Evolutionary conservation across 2,113 vertebrate species (phyloP).

Genomic region (Zosterops hypoxanthus): DNA sequence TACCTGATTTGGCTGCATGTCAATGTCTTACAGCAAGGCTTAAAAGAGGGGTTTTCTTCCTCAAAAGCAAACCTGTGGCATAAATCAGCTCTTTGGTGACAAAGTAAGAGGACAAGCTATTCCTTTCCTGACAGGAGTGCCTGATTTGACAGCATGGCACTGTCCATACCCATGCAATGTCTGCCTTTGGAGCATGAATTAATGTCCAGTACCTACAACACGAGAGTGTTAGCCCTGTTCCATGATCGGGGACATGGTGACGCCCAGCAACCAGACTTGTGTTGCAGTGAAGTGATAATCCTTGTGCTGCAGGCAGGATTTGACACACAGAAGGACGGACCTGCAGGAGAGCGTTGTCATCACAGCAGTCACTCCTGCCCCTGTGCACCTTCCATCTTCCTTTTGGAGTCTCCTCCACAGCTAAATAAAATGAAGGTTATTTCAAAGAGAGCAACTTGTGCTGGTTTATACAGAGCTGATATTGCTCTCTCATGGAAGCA

Average conservation of each 20-base stretch:
- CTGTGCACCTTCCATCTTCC: neutral
- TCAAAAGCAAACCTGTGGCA: neutral
- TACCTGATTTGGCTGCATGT: neutral
- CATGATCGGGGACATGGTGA: rapidly evolving
- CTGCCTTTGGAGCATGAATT: neutral
- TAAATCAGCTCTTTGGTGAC: neutral
- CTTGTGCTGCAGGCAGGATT: neutral
- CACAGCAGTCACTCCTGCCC: neutral
- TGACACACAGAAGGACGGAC: neutral
- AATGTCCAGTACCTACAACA: neutral
- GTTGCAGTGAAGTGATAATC: neutral
- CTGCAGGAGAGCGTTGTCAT: neutral
- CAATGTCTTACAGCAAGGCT: neutral
- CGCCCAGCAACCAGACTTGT: neutral
- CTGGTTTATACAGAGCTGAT: neutral
- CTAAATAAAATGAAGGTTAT: neutral
- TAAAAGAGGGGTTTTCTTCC: neutral
- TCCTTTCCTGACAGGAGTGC: neutral
- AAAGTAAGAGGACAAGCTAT: neutral
- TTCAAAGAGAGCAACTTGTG: neutral
- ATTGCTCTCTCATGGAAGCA: neutral
- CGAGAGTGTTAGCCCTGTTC: neutral
- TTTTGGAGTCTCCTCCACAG: neutral
- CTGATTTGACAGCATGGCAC: neutral
- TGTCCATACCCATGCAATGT: too few species aligned